Base-by-base conservation (phyloP, 2,888 invertebrate genomes). In the Sicus ferrugineus region DNA sequence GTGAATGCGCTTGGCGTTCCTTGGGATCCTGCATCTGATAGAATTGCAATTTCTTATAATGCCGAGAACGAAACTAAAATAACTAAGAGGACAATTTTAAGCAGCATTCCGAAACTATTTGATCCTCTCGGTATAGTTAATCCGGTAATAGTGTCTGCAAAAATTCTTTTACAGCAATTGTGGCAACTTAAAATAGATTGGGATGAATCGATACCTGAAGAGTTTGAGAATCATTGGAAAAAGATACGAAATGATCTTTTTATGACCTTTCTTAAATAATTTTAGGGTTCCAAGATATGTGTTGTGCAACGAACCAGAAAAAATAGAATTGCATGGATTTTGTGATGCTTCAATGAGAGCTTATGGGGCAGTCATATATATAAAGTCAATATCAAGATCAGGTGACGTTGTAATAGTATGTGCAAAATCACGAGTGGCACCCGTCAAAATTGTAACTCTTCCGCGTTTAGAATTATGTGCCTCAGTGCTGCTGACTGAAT, bases 161-260 rank as follows among this genome's bases (percentile, higher is more conserved):
- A 54, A 56, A 54, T 56, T 28, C 28, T 66, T 38, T n/a, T 66
- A 16, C 56, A 54, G 23, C 19, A 66, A 26, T 16, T 56, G 4
- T 66, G 54, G 66, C 3, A 30, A 9, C 19, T 34, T 14, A 54
- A 66, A 19, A 2, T 66, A 14, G 61, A 69, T 48, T 66, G 70
- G 69, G 66, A 71, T 63, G 67, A 70, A 58, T 70, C 70, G 46
- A 70, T 72, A 67, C 63, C 72, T 23, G 61, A 68, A 67, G 58
- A 38, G 38, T 59, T 67, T 54, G 71, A 67, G 56, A 61, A 68
- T 14, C 61, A 56, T 61, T 70, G 64, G 67, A 42, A 67, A 34
- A 56, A 66, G 34, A 34, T 34, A 1, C 2, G 34, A 34, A 34
- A 34, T 34, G 34, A 34, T 34, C 34, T 2, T 30, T 67, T 70